Conservation (phyloP, 2,888 invertebrate species). For the Amiota mariae region DNA sequence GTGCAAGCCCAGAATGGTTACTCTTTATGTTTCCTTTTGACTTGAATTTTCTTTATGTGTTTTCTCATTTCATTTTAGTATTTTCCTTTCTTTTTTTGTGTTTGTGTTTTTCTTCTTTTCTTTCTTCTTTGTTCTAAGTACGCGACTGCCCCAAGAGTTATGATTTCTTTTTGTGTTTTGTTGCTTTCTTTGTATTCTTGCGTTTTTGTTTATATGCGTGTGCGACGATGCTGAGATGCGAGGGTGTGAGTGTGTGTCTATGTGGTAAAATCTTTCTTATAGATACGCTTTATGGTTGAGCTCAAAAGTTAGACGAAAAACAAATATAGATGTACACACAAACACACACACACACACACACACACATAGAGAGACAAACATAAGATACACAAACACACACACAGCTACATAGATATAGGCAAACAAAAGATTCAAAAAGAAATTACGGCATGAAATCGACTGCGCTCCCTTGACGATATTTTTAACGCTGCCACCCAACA, state of each 20-base stretch:
- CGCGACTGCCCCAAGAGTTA: slow-evolving; percentile 6
- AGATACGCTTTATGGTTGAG: slow-evolving; percentile 11
- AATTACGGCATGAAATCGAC: slow-evolving; percentile 18
- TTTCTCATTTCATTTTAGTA: not conserved
- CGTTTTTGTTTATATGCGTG: not conserved
- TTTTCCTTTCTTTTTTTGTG: not conserved
- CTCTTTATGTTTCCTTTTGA: slow-evolving; percentile 25
- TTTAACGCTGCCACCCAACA: slow-evolving; percentile 1
- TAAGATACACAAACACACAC: slow-evolving; percentile 22
- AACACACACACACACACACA: slow-evolving; percentile 5
- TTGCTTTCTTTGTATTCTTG: not conserved
- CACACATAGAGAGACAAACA: not conserved
- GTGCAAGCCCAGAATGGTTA: slow-evolving; percentile 22
- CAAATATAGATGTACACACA: not conserved
- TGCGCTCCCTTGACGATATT: slow-evolving; percentile 13
- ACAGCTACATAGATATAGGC: slow-evolving; percentile 25
- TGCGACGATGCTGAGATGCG: not conserved
- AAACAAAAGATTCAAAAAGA: slow-evolving; percentile 41
- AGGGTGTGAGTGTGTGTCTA: not conserved
- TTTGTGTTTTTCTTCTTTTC: not conserved
- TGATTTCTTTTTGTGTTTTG: slow-evolving; percentile 3
- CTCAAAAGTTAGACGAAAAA: slow-evolving; percentile 13
- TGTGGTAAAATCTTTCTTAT: not conserved
- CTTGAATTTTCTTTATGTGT: slow-evolving; percentile 8
- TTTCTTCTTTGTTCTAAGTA: not conserved